phyloP scores from a whole-genome alignment of 2,888 invertebrate genomes.

The Gymnocheta viridis region DNA sequence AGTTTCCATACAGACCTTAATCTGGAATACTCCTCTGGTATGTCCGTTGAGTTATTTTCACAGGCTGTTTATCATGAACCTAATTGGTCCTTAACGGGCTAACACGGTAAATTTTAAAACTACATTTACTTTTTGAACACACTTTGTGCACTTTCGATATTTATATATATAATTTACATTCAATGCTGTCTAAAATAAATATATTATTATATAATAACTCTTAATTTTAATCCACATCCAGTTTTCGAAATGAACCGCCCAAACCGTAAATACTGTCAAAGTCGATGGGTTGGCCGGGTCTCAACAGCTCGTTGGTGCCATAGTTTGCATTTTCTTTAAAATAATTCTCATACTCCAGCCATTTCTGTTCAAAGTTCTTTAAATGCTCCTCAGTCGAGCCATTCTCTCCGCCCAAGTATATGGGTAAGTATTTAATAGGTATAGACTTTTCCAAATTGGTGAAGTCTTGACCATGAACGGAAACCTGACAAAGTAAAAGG shows the following conservation, averaged over 20 bases:
- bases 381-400: conserved; percentile 73
- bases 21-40: too few relatives aligned
- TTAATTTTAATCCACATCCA: conserved; percentile 74
- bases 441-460: conserved; percentile 81
- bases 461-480: conserved; percentile 84
- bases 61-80: too few relatives aligned
- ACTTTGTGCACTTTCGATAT: too few relatives aligned
- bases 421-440: conserved; percentile 84
- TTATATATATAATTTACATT: too few relatives aligned
- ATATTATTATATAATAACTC: too few relatives aligned
- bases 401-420: conserved; percentile 85
- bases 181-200: too few relatives aligned
- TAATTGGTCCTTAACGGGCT: too few relatives aligned
- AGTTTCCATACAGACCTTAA: too few relatives aligned
- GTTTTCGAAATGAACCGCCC: conserved; percentile 76
- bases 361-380: conserved; percentile 72
- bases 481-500: conserved; percentile 79
- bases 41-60: too few relatives aligned
- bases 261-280: conserved; percentile 75
- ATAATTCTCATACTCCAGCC: conserved; percentile 73
- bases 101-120: too few relatives aligned
- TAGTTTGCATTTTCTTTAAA: conserved; percentile 77
- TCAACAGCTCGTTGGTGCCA: conserved; percentile 74
- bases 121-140: too few relatives aligned
- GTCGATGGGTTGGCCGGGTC: conserved; percentile 73